phyloP scores from a whole-genome alignment of 2,797 vertebrate genomes.

The Bryconaethiops microstoma region DNA sequence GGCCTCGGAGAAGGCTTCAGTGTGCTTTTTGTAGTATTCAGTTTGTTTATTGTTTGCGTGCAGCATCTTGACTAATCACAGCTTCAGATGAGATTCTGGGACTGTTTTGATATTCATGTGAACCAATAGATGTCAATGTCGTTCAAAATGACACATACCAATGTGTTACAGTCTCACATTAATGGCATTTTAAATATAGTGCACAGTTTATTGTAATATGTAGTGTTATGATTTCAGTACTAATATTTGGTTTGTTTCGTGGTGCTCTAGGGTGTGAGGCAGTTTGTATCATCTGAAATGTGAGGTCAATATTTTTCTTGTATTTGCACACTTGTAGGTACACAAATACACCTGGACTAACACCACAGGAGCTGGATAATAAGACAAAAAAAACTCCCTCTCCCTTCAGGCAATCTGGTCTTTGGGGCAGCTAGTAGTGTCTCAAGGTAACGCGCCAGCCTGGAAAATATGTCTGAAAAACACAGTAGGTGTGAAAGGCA shows the following conservation, averaged over 20 bases:
- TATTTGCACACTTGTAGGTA: not conserved
- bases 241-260: no score
- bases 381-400: constrained; percentile 21
- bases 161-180: no score
- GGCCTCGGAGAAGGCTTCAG: no score
- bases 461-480: constrained; percentile 61
- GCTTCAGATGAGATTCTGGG: no score
- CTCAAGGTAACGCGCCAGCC: constrained; percentile 60
- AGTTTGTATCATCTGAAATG: not conserved
- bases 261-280: not conserved
- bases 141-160: no score
- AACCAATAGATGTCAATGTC: not conserved
- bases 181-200: no score
- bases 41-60: no score
- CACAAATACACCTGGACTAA: not conserved
- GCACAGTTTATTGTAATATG: no score
- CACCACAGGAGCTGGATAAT: constrained; percentile 20
- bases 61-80: no score
- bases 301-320: not conserved
- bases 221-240: no score
- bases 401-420: constrained; percentile 36
- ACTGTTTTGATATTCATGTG: not conserved
- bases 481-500: constrained; percentile 78
- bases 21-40: no score
- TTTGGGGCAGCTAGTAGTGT: constrained; percentile 23